Conservation (phyloP, 2,888 invertebrate species). For the Microchrysa polita region DNA sequence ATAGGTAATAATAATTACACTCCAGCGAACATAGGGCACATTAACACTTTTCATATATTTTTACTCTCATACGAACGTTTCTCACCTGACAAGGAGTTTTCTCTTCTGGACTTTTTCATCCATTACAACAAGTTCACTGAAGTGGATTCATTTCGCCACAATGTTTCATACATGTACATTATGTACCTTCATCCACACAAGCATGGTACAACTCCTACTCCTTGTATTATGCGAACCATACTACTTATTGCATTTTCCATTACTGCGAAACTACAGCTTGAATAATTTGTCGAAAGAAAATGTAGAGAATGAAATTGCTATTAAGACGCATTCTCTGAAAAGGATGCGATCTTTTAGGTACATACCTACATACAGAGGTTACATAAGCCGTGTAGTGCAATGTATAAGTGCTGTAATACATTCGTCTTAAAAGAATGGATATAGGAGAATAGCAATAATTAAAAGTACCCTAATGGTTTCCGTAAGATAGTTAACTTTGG, state of each 20-base stretch:
- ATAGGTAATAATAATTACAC: too few species aligned
- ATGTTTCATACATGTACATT: not conserved
- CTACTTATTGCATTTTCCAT: constrained; percentile 30
- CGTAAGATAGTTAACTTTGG: too few species aligned
- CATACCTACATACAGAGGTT: too few species aligned
- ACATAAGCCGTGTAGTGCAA: too few species aligned
- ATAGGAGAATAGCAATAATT: too few species aligned
- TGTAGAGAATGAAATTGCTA: not conserved
- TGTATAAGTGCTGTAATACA: too few species aligned
- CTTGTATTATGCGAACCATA: too few species aligned
- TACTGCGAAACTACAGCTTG: constrained; percentile 7
- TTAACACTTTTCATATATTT: constrained; percentile 30
- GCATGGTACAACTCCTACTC: too few species aligned
- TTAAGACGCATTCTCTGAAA: too few species aligned
- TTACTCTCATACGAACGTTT: constrained; percentile 8
- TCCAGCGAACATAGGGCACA: constrained; percentile 11
- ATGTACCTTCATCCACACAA: not conserved
- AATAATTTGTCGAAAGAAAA: not conserved
- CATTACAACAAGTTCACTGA: constrained; percentile 2
- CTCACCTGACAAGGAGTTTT: not conserved
- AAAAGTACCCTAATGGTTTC: too few species aligned
- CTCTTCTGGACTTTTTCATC: not conserved
- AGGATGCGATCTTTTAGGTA: too few species aligned
- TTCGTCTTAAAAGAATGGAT: too few species aligned
- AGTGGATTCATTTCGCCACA: constrained; percentile 22